Conservation (phyloP, 2,113 vertebrate species). For the Numenius arquata region DNA sequence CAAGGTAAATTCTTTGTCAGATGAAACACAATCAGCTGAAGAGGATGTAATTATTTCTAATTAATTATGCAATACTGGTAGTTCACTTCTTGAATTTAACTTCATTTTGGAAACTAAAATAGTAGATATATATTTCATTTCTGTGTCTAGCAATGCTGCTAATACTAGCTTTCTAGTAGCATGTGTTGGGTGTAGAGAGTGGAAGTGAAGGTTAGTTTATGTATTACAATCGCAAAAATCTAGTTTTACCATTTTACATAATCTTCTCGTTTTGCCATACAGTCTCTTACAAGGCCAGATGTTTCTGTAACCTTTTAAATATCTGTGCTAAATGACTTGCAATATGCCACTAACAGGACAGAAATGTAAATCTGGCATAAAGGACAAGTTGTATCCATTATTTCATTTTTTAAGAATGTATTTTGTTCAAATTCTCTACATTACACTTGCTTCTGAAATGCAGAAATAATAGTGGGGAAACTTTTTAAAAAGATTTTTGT, state of each 20-base stretch:
- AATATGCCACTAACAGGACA: neutral
- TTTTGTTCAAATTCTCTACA: neutral
- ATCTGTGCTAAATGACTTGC: neutral
- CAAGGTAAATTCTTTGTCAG: slow-evolving; percentile 78
- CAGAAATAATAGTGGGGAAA: neutral
- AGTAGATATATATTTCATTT: neutral
- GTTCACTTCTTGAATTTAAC: neutral
- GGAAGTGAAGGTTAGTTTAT: neutral
- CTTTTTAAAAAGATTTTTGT: neutral
- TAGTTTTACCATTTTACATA: neutral
- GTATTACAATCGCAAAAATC: neutral
- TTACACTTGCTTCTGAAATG: neutral
- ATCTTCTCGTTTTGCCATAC: neutral
- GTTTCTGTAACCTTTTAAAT: neutral
- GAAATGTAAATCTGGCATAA: neutral
- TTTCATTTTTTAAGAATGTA: neutral
- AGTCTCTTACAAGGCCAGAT: neutral
- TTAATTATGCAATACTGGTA: neutral
- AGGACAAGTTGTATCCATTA: neutral
- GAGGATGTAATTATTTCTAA: neutral
- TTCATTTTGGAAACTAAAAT: neutral
- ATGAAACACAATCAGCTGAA: neutral
- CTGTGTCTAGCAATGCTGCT: neutral
- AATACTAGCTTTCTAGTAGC: neutral
- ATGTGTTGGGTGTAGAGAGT: neutral